Evolutionary conservation across 2,113 vertebrate species (phyloP), one percentile per base, ranked within the genome.

Genomic region (Piprites chloris): DNA sequence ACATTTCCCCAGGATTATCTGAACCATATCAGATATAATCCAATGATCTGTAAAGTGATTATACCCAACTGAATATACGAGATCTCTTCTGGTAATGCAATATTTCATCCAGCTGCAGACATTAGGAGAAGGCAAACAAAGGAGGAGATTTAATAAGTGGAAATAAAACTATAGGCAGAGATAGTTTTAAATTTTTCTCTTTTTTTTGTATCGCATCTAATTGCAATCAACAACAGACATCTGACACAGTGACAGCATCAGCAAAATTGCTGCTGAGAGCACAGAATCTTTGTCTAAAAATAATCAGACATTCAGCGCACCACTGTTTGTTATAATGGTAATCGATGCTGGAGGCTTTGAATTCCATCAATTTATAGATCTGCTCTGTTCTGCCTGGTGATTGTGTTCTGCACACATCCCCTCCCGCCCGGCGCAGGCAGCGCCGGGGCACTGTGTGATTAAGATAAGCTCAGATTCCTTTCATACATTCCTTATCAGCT

Each of bases 251-350:
- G 99, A 99, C 99, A 98, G 99, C 98, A 99, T 99, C 99, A 99
- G 99, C 99, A 99, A 98, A 99, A 99, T 99, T 99, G 99, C 98
- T 99, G 99, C 99, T 99, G 99, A 99, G 99, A 99, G 99, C 98
- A 99, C 99, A 99, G 99, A 99, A 99, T 99, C 99, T 99, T 99
- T 99, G 99, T 99, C 99, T 99, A 99, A 99, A 99, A 99, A 99
- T 99, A 99, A 99, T 99, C 99, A 99, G 99, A 99, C 98, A 98
- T 99, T 99, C 99, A 98, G 99, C 97, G 98, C 98, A 98, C 99
- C 98, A 98, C 99, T 99, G 99, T 99, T 99, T 99, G 99, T 99
- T 99, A 99, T 99, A 99, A 99, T 98, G 99, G 99, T 99, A 99
- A 99, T 99, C 99, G 99, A 99, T 99, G 99, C 99, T 99, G 99